A percentile compares a stretch with the other conserved stretches of the same genome.
phyloP scores from a whole-genome alignment of 2,888 invertebrate genomes.

The Trachelus stipa region DNA sequence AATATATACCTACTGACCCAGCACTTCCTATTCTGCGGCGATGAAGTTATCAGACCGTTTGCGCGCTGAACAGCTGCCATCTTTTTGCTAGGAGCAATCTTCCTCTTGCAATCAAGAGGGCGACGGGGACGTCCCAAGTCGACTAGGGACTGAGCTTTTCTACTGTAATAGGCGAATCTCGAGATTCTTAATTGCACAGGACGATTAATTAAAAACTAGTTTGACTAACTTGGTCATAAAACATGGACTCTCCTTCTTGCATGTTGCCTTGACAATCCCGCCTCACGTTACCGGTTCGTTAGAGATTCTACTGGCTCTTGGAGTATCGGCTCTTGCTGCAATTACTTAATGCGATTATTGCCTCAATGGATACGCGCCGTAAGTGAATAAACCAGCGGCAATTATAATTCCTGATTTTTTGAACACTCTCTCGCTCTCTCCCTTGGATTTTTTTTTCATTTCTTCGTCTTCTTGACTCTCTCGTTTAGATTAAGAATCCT shows the following conservation, averaged over 20 bases:
- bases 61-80: slow-evolving; percentile 36
- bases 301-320: background rate
- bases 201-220: slow-evolving; percentile 43
- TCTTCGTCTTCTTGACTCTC: background rate
- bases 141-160: background rate
- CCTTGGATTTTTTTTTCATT: slow-evolving; percentile 18
- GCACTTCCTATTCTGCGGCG: slow-evolving; percentile 23
- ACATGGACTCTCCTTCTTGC: background rate
- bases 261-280: background rate
- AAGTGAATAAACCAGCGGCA: background rate
- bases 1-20: background rate
- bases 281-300: background rate
- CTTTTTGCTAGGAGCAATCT: slow-evolving; percentile 34
- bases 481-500: background rate
- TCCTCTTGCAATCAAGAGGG: slow-evolving; percentile 8
- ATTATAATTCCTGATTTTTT: slow-evolving; percentile 6
- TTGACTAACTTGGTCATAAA: slow-evolving; percentile 11
- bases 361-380: background rate
- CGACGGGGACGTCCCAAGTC: background rate
- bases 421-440: slow-evolving; percentile 11
- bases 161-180: background rate
- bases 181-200: slow-evolving; percentile 31
- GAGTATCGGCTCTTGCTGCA: background rate
- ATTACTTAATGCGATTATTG: background rate
- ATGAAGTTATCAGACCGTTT: slow-evolving; percentile 43